Percentiles rank a stretch among this genome's conserved stretches.
Conservation (phyloP, 2,113 vertebrate species). For the Daphoenositta chrysoptera region DNA sequence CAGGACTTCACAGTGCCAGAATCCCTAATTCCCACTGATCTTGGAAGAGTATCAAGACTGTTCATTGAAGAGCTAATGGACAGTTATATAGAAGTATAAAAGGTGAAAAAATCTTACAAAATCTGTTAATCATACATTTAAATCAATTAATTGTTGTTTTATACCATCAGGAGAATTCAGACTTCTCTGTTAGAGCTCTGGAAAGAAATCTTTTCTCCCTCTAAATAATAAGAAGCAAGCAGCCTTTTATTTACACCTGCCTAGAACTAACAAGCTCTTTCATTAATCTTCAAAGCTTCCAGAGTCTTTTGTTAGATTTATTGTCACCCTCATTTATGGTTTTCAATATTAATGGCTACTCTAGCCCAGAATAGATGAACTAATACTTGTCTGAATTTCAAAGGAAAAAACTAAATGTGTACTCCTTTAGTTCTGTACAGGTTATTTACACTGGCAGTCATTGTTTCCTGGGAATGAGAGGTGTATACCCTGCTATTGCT, state of each 20-base stretch:
- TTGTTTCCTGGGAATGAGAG: not conserved
- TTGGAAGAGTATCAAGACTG: not conserved
- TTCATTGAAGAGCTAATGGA: not conserved
- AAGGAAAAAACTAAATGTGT: not conserved
- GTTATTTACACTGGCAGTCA: not conserved
- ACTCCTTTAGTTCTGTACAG: not conserved
- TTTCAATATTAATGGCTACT: not conserved
- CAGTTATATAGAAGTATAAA: not conserved
- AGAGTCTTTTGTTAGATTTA: not conserved
- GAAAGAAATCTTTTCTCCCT: not conserved
- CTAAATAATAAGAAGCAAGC: not conserved
- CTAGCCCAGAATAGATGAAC: not conserved
- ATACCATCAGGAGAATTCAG: not conserved
- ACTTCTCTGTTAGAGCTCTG: not conserved
- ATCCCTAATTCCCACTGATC: not conserved
- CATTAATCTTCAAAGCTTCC: not conserved
- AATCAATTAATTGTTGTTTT: not conserved
- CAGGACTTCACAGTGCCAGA: not conserved
- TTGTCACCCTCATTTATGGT: not conserved
- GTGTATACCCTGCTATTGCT: not conserved
- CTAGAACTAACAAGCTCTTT: not conserved
- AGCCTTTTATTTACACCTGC: not conserved
- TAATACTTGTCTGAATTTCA: not conserved
- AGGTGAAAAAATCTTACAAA: not conserved
- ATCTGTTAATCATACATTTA: not conserved